phyloP scores from a whole-genome alignment of 2,113 vertebrate species.

The Vulpes ferrilata region DNA sequence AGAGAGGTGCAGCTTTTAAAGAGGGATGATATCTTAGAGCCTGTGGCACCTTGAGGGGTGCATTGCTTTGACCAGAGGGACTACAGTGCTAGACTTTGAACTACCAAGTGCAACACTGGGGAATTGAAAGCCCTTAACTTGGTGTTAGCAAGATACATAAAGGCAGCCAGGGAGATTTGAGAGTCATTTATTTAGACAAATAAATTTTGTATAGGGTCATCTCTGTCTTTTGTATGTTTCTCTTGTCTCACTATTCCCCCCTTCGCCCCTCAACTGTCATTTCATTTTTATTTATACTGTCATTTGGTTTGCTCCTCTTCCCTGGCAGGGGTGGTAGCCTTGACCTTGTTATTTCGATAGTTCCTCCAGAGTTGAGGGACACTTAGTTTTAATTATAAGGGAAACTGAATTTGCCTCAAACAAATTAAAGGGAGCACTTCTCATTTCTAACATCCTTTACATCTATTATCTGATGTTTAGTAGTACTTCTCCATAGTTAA shows the following conservation, averaged over 20 bases:
- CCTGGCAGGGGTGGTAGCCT: background rate
- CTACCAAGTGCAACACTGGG: background rate
- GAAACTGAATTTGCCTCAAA: slow-evolving; percentile 18
- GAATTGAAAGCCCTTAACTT: background rate
- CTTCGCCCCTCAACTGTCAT: background rate
- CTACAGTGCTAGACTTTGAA: background rate
- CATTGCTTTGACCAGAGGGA: background rate
- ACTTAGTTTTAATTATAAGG: background rate
- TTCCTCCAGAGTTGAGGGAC: background rate
- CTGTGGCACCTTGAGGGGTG: background rate
- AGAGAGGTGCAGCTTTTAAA: background rate
- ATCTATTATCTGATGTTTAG: background rate
- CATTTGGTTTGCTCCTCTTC: slow-evolving; percentile 9
- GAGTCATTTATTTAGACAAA: background rate
- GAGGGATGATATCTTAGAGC: slow-evolving; percentile 4
- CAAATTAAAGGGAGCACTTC: background rate
- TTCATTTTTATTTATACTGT: background rate
- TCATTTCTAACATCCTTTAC: background rate
- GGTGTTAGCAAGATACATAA: background rate
- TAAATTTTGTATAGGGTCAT: background rate
- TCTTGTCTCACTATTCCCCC: background rate
- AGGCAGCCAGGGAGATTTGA: background rate
- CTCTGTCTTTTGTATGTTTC: background rate
- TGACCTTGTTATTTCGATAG: slow-evolving; percentile 7
- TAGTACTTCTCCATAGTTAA: background rate